phyloP scores from a whole-genome alignment of 1,140 invertebrate genomes.

The Drosophila oshimai region DNA sequence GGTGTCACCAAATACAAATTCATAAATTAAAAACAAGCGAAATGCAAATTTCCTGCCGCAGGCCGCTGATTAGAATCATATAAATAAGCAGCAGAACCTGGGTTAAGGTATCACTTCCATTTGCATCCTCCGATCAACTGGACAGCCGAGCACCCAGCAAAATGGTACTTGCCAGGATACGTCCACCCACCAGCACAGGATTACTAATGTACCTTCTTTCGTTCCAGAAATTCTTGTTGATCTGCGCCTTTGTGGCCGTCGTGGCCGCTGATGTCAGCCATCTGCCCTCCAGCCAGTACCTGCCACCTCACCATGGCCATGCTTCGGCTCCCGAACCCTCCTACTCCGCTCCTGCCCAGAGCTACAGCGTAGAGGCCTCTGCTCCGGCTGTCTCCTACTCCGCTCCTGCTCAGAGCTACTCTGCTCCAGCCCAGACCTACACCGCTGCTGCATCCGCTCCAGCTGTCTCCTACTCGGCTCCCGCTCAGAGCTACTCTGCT shows the following conservation, averaged over 20 bases:
- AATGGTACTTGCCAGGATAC: slow-evolving; percentile 60
- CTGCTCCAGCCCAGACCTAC: slow-evolving; percentile 40
- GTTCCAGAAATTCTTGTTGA: slow-evolving; percentile 72
- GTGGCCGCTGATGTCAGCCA: slow-evolving; percentile 74
- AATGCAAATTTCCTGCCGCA: slow-evolving; percentile 67
- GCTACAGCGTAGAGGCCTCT: slow-evolving; percentile 50
- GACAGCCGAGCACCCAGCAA: slow-evolving; percentile 64
- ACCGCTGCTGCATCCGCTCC: slow-evolving; percentile 50
- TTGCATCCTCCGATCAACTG: slow-evolving; percentile 71
- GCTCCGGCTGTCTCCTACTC: slow-evolving; percentile 45
- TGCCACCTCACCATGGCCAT: slow-evolving; percentile 48
- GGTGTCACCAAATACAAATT: slow-evolving; percentile 67
- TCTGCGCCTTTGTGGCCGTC: slow-evolving; percentile 68
- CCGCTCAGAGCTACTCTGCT: slow-evolving; percentile 25
- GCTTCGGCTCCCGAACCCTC: slow-evolving; percentile 47
- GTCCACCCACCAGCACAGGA: slow-evolving; percentile 13
- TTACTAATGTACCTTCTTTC: neutral
- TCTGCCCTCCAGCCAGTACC: slow-evolving; percentile 67
- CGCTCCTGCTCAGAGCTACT: slow-evolving; percentile 15
- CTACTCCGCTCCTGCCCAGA: slow-evolving; percentile 44
- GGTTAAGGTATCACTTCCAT: slow-evolving; percentile 68
- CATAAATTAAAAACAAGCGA: slow-evolving; percentile 72
- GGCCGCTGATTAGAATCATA: slow-evolving; percentile 69
- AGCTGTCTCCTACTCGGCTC: slow-evolving; percentile 35
- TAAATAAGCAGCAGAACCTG: slow-evolving; percentile 61